Conservation (phyloP, 1,140 invertebrate species). For the Euwallacea fornicatus region DNA sequence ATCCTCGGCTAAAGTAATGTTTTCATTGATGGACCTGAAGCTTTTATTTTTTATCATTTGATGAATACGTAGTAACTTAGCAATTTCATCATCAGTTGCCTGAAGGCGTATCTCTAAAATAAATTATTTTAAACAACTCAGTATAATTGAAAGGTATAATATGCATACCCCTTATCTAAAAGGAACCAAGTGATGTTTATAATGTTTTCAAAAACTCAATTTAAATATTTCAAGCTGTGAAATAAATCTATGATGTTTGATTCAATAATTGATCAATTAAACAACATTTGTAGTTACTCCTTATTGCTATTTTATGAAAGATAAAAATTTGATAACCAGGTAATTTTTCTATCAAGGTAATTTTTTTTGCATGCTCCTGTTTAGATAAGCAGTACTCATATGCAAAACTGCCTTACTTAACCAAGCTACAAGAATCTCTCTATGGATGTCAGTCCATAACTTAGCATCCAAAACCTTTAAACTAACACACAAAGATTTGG, state of each 20-base stretch:
- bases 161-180: no score
- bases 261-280: no score
- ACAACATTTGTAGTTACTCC: no score
- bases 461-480: conserved; percentile 11
- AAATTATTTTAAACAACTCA: conserved; percentile 19
- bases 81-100: conserved; percentile 54
- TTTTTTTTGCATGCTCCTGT: no score
- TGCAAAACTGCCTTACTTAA: conserved; percentile 21
- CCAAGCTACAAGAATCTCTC: conserved; percentile 22
- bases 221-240: no score
- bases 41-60: conserved; percentile 56
- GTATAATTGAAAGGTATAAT: neutral
- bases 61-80: conserved; percentile 54
- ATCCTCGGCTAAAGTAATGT: conserved; percentile 53
- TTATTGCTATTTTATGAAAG: neutral
- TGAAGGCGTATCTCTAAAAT: conserved; percentile 54
- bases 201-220: no score
- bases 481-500: neutral
- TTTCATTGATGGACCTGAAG: conserved; percentile 55
- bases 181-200: no score
- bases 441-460: conserved; percentile 20
- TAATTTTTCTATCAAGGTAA: no score
- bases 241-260: no score
- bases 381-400: neutral
- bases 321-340: neutral